A percentile compares a stretch with the other conserved stretches of the same genome.
Conservation (phyloP, 2,797 vertebrate genomes). For the Ctenopoma multispine region DNA sequence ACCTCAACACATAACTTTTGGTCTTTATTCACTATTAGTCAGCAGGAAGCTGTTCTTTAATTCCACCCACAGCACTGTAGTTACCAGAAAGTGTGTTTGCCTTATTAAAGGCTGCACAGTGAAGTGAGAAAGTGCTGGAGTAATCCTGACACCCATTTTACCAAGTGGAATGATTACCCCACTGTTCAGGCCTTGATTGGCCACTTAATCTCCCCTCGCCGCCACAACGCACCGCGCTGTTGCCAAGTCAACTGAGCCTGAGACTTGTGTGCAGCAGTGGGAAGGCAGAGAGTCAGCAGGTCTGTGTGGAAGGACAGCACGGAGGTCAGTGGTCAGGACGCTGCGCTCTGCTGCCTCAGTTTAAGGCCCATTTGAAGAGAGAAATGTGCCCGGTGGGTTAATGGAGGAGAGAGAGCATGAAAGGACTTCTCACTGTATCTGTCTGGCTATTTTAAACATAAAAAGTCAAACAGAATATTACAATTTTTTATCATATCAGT, state of each 20-base stretch:
- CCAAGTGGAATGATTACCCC: conserved; percentile 81
- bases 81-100: conserved; percentile 44
- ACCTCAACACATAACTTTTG: conserved; percentile 19
- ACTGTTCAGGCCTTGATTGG: conserved; percentile 81
- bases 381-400: conserved; percentile 58
- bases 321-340: conserved; percentile 57
- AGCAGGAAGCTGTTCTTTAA: conserved; percentile 52
- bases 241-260: conserved; percentile 73
- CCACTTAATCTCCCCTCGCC: conserved; percentile 81
- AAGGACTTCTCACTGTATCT: background rate
- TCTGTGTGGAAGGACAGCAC: conserved; percentile 48
- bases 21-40: conserved; percentile 50
- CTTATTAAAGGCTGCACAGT: conserved; percentile 59
- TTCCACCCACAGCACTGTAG: conserved; percentile 33
- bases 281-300: conserved; percentile 48
- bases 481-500: conserved; percentile 22
- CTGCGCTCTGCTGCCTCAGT: conserved; percentile 63
- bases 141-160: conserved; percentile 73
- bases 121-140: conserved; percentile 64
- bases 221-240: conserved; percentile 66
- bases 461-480: conserved; percentile 24
- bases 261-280: conserved; percentile 13
- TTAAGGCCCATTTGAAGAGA: conserved; percentile 67
- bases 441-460: background rate
- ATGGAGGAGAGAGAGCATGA: conserved; percentile 19